A percentile compares a stretch with the other conserved stretches of the same genome.
Conservation (phyloP, 2,113 vertebrate genomes). For the Atlantisia rogersi region DNA sequence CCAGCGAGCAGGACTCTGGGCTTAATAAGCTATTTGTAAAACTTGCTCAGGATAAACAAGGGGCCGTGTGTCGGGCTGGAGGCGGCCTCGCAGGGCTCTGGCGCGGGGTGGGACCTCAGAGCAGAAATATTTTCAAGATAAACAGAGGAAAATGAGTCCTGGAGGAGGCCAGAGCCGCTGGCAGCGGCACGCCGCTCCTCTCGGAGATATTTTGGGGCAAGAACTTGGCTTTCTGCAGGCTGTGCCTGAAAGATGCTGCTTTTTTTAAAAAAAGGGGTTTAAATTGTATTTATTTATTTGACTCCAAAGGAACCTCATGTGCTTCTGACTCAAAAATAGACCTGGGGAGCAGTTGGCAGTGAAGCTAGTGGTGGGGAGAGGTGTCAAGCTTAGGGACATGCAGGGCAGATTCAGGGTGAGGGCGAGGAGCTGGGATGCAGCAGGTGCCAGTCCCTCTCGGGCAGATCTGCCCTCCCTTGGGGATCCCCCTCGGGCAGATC, state of each 20-base stretch:
- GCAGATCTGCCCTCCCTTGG: not conserved
- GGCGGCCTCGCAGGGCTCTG: constrained; percentile 11
- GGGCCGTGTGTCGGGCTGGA: constrained; percentile 40
- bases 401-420: not conserved
- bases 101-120: constrained; percentile 40
- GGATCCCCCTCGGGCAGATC: not conserved
- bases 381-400: not conserved
- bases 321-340: not conserved
- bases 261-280: not conserved
- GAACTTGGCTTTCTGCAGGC: constrained; percentile 1
- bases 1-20: constrained; percentile 29
- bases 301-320: not conserved
- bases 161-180: constrained; percentile 17
- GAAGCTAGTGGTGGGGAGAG: not conserved
- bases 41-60: constrained; percentile 37
- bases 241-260: not conserved
- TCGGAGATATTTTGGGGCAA: constrained; percentile 15
- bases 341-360: not conserved
- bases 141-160: constrained; percentile 68
- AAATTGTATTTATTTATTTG: too few species aligned
- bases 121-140: constrained; percentile 70
- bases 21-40: constrained; percentile 62
- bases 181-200: not conserved
- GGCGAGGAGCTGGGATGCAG: not conserved
- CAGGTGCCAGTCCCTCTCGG: not conserved